phyloP scores from a whole-genome alignment of 2,888 invertebrate species.

The Drosophila paramelanica region DNA sequence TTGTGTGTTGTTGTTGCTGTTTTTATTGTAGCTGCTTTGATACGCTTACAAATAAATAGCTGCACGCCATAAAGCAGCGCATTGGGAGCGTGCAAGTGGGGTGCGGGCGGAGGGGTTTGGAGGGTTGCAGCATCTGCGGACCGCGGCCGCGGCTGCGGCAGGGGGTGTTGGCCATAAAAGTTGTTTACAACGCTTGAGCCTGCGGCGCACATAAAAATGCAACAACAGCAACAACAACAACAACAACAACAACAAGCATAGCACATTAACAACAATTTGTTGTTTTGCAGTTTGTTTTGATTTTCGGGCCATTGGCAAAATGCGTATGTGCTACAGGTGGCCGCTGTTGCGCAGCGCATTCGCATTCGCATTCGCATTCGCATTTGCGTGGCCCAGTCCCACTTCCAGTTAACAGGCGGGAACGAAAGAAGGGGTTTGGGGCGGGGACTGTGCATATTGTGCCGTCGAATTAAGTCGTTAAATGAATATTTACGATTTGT shows the following conservation, averaged over 20 bases:
- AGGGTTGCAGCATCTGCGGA: background rate
- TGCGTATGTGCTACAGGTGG: constrained; percentile 67
- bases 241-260: constrained; percentile 15
- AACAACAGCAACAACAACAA: constrained; percentile 37
- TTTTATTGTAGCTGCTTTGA: constrained; percentile 69
- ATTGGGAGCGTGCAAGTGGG: background rate
- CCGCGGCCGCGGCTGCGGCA: background rate
- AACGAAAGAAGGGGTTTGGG: background rate
- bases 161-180: constrained; percentile 62
- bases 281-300: constrained; percentile 67
- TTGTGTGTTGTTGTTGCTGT: constrained; percentile 29
- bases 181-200: constrained; percentile 76
- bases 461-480: constrained; percentile 78
- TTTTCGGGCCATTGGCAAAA: constrained; percentile 70
- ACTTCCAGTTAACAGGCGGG: constrained; percentile 7
- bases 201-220: constrained; percentile 73
- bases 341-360: constrained; percentile 35
- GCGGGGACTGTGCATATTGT: background rate
- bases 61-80: constrained; percentile 71
- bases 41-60: constrained; percentile 79
- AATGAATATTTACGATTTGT: constrained; percentile 81
- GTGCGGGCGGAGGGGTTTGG: background rate
- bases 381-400: constrained; percentile 28
- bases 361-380: background rate
- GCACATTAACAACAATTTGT: constrained; percentile 66